A percentile compares a stretch with the other conserved stretches of the same genome.
These are phyloP conservation scores for Ernsta delagoae DNA, from an alignment of 2,888 invertebrate species.

Conservation along the genomic window DNA sequence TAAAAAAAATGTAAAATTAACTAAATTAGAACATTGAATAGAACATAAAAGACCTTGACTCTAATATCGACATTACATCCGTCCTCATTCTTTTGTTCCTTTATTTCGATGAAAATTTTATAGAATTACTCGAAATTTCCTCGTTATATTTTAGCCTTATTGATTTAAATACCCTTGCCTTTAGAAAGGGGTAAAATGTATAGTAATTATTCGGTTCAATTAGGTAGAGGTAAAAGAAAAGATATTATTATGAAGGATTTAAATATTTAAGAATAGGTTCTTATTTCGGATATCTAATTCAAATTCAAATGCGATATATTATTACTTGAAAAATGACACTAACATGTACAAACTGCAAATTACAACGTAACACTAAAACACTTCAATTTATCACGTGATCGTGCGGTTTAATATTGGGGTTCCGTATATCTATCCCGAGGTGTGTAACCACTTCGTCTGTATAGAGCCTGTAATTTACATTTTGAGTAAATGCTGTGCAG, in stretches of 20 bases:
- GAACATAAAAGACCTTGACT: background rate
- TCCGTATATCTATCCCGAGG: constrained; percentile 74
- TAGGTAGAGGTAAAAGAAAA: too few relatives aligned
- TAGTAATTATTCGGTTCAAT: too few relatives aligned
- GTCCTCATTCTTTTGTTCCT: background rate
- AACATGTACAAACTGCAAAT: constrained; percentile 53
- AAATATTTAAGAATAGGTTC: too few relatives aligned
- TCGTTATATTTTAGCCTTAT: background rate
- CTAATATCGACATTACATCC: background rate
- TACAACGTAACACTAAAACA: constrained; percentile 58
- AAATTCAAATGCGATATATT: too few relatives aligned
- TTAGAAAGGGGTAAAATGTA: too few relatives aligned
- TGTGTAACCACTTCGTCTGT: constrained; percentile 61
- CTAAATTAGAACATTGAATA: background rate
- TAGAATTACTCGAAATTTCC: background rate
- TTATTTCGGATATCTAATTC: too few relatives aligned
- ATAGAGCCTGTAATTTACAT: constrained; percentile 79
- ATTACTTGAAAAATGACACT: constrained; percentile 27
- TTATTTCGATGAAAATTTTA: background rate
- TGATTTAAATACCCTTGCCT: background rate
- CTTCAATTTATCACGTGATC: constrained; percentile 74
- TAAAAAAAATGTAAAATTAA: too few relatives aligned
- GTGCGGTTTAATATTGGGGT: constrained; percentile 80
- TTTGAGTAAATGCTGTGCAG: constrained; percentile 77
- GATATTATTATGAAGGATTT: too few relatives aligned